A percentile compares a stretch with the other conserved stretches of the same genome.
Evolutionary conservation across 2,797 vertebrate species (phyloP).

Genomic region (Gymnopithys bicolor): DNA sequence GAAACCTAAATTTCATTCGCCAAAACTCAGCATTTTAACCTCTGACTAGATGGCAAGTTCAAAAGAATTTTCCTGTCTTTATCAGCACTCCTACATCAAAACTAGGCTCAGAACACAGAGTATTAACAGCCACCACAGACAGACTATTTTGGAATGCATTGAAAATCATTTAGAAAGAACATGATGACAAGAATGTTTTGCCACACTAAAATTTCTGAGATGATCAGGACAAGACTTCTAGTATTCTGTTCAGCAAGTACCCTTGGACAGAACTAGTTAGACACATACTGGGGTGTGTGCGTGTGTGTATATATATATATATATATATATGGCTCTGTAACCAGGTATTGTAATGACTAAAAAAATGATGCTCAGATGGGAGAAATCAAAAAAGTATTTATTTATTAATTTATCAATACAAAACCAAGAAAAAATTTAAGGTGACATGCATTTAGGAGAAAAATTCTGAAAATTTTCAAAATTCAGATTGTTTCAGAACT

Average conservation of each 20-base stretch:
- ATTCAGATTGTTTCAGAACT: neutral
- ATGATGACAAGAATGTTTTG: neutral
- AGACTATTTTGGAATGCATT: neutral
- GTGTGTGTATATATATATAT: too few species aligned
- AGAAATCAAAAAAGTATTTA: neutral
- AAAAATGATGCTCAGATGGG: fast-evolving
- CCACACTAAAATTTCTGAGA: neutral
- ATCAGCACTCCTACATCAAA: neutral
- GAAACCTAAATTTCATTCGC: neutral
- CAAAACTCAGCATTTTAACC: neutral
- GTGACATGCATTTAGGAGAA: neutral
- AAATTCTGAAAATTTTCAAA: neutral
- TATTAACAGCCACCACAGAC: neutral
- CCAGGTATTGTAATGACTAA: neutral
- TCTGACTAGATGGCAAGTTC: neutral
- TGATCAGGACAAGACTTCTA: neutral
- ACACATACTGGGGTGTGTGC: neutral
- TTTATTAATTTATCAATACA: neutral
- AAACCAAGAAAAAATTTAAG: neutral
- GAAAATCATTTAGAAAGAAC: neutral
- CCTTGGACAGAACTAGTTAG: neutral
- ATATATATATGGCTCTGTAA: neutral
- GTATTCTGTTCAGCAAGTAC: neutral
- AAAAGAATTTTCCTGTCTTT: neutral
- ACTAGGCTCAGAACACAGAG: neutral